Base-by-base conservation (phyloP, 2,113 vertebrate genomes). In the Lepisosteus osseus region DNA sequence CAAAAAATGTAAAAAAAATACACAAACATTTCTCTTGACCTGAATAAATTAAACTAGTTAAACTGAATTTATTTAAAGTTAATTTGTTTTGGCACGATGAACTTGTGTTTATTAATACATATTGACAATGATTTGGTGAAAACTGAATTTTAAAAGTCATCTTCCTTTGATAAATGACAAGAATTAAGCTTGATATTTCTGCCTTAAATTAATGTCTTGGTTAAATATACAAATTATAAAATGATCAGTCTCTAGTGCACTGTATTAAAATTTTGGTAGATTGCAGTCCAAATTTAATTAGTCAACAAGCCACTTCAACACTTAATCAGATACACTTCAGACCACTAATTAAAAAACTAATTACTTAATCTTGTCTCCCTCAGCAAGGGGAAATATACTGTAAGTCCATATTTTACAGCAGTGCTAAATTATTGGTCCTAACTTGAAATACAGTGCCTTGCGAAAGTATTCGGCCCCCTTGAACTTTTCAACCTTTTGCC, bases 341-440 rank as follows among this genome's bases (percentile, higher is more conserved):
- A 84, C 86, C 77, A 83, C 84, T 88, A 89, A 91, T 91, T 89
- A 88, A 86, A 80, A 85, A 74, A 88, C 82, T 86, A 90, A 90
- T 89, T 88, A 89, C 83, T 86, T 78, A 83, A 79, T 75, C 73
- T 71, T 75, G 57, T 84, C 80, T 82, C 85, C 80, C 78, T 70
- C 66, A 83, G 83, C 74, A 83, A 69, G 62, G 70, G 74, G 29
- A 29, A 29, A 29, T 29, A 51, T 5, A 51, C 5, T 51, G 47
- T 51, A 51, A 85, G 72, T 9, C 47, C 80, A 71, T 76, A 78
- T 86, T 86, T 87, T 68, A 68, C 74, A 74, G 75, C 71, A 67
- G 83, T 86, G 87, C 86, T 86, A 89, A 88, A 84, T 86, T 84
- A 0, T 29, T 29, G 29, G 29, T 29, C 29, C 29, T 29, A 29